Evolutionary conservation across 2,888 invertebrate species (phyloP), one percentile per base, ranked within the genome.

Genomic region (Orthonevra nobilis): DNA sequence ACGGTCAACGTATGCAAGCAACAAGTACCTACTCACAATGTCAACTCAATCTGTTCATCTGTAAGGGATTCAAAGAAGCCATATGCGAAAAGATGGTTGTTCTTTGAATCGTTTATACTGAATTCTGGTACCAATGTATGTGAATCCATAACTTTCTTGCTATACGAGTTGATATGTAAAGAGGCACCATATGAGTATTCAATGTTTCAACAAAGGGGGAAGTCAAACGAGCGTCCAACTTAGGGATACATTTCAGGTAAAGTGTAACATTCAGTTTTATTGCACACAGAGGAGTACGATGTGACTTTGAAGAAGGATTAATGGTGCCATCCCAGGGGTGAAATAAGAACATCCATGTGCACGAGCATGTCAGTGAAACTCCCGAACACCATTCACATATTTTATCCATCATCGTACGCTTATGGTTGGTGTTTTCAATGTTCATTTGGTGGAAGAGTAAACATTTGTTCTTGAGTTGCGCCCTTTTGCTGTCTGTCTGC

Each of bases 291-390:
- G 61, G 46, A 48, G 48, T 14, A 63, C 36, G 38, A 50, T 46
- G 48, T 63, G 38, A 63, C 61, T 50, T 63, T 50, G 60, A 48
- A 50, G 61, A 63, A 63, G 61, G 61, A 63, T 63, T 63, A 50
- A 63, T 63, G 61, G 48, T 60, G 44, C 44, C 44, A 44, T 46
- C 44, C 34, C 60, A 15, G 23, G 60, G 60, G 44, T 60, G 32
- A 40, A 54, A 54, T 54, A 38, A 54, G 54, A 38, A 17, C 15
- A 17, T 38, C 14, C 48, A 17, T 48, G 17, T 17, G 14, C 38
- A 3, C 38, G 15, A 17, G 2, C 32, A 4, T 32, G 14, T 58
- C 44, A 20, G 20, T 20, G 38, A 14, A 26, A 15, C 17, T 30
- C 19, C 42, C 32, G 15, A 30, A 36, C 28, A 28, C 10, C 48